A percentile compares a stretch with the other conserved stretches of the same genome.
phyloP scores from a whole-genome alignment of 1,140 invertebrate species.

The Charaxes varanes region DNA sequence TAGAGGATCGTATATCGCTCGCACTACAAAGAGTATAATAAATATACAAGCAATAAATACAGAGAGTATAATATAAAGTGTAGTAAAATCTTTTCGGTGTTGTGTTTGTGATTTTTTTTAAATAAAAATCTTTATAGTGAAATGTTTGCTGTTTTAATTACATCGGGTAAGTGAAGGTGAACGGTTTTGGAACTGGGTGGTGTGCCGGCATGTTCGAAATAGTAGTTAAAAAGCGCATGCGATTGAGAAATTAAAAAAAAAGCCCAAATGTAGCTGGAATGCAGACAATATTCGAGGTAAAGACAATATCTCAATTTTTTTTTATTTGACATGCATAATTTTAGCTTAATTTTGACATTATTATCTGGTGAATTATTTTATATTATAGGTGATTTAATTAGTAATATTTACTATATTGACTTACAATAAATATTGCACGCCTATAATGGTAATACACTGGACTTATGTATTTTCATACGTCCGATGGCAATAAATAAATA shows the following conservation, averaged over 20 bases:
- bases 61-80: constrained; percentile 27
- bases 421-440: too few relatives aligned
- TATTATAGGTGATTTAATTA: too few relatives aligned
- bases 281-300: constrained; percentile 40
- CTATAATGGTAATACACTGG: too few relatives aligned
- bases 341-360: too few relatives aligned
- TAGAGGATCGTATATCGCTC: constrained; percentile 28
- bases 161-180: constrained; percentile 64
- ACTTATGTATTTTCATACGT: too few relatives aligned
- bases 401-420: too few relatives aligned
- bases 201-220: constrained; percentile 54
- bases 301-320: too few relatives aligned
- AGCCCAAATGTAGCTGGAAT: constrained; percentile 34
- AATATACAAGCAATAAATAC: constrained; percentile 14
- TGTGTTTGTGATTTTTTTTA: constrained; percentile 34
- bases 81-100: constrained; percentile 28
- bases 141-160: constrained; percentile 41
- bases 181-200: constrained; percentile 53
- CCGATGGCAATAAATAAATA: too few relatives aligned
- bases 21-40: too few relatives aligned
- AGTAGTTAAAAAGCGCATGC: constrained; percentile 46
- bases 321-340: too few relatives aligned
- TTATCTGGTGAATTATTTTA: too few relatives aligned
- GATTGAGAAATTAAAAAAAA: constrained; percentile 34
- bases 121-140: too few relatives aligned